Evolutionary conservation across 2,797 vertebrate genomes (phyloP), one percentile per base, ranked within the genome.

Genomic region (Sparidentex hasta): DNA sequence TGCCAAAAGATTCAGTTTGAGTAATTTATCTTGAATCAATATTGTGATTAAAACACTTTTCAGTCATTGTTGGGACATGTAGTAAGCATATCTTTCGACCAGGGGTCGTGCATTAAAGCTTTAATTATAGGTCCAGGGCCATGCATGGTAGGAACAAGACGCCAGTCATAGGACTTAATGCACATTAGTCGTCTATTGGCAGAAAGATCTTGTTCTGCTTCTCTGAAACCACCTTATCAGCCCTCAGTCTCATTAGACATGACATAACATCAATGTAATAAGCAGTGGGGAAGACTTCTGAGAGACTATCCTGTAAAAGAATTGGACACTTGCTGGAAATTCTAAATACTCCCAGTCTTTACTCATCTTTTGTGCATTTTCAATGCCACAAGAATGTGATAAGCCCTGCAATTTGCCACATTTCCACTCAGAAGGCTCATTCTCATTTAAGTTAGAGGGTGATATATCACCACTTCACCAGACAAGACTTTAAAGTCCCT

Each of bases 111-210:
- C 5, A n/a, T 23, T 17, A 12, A 11, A 61, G n/a, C 5, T 62
- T 65, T 33, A 66, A 74, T 56, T 64, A 41, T 27, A 29, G 44
- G 46, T 57, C 9, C 7, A 18, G 8, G 20, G 3, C 13, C 12
- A n/a, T 18, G n/a, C 2, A 5, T 3, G 3, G 17, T 52, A n/a
- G n/a, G 43, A 47, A 7, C 20, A 62, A 12, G 4, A 58, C 20
- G 18, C 33, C 54, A 71, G 11, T 65, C 29, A 50, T 41, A 20
- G 50, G 52, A 33, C 64, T 71, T 68, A 33, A 20, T 51, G 44
- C 21, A 38, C 43, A 59, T 38, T 51, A 47, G 33, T 43, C 11
- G 21, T n/a, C 14, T 2, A 11, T 14, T 29, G n/a, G 12, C 7
- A 11, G 47, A 41, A 33, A 0, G 11, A 65, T 59, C 14, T 47